phyloP scores from a whole-genome alignment of 1,140 invertebrate genomes.

The Gonatopus flavifemur region DNA sequence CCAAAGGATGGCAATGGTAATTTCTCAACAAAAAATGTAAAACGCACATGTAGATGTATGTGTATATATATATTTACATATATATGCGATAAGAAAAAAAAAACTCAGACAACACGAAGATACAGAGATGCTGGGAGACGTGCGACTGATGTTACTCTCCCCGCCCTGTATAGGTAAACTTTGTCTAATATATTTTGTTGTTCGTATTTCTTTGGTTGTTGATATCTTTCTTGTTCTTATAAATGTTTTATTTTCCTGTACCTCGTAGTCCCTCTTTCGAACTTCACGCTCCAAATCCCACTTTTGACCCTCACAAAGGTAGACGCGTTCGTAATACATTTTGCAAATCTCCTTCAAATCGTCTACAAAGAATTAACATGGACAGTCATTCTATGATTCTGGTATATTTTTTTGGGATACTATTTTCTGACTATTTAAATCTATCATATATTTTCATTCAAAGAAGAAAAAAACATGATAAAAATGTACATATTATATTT shows the following conservation, averaged over 20 bases:
- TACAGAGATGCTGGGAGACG: slow-evolving; percentile 3
- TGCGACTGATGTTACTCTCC: slow-evolving; percentile 19
- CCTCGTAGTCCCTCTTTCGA: slow-evolving; percentile 96
- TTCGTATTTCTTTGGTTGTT: slow-evolving; percentile 6
- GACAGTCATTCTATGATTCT: slow-evolving; percentile 35
- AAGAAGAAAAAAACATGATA: too few relatives aligned
- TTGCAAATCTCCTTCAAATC: slow-evolving; percentile 86
- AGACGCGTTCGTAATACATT: slow-evolving; percentile 94
- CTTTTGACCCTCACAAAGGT: slow-evolving; percentile 96
- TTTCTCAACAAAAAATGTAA: too few relatives aligned
- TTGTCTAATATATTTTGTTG: slow-evolving; percentile 12
- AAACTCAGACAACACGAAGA: slow-evolving; percentile 22
- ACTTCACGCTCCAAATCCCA: slow-evolving; percentile 99
- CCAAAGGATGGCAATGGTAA: too few relatives aligned
- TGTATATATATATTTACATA: too few relatives aligned
- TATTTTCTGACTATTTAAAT: slow-evolving; percentile 4
- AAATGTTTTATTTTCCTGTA: slow-evolving; percentile 59
- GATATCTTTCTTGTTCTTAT: slow-evolving; percentile 7
- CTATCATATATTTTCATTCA: slow-evolving; percentile 15
- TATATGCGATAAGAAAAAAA: slow-evolving; percentile 13
- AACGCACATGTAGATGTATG: too few relatives aligned
- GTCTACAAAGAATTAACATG: slow-evolving; percentile 69
- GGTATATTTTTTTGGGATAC: background rate
- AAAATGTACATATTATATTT: too few relatives aligned
- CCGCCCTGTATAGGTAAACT: slow-evolving; percentile 25